Evolutionary conservation across 2,113 vertebrate species (phyloP), one percentile per base, ranked within the genome.

Genomic region (Alosa alosa): DNA sequence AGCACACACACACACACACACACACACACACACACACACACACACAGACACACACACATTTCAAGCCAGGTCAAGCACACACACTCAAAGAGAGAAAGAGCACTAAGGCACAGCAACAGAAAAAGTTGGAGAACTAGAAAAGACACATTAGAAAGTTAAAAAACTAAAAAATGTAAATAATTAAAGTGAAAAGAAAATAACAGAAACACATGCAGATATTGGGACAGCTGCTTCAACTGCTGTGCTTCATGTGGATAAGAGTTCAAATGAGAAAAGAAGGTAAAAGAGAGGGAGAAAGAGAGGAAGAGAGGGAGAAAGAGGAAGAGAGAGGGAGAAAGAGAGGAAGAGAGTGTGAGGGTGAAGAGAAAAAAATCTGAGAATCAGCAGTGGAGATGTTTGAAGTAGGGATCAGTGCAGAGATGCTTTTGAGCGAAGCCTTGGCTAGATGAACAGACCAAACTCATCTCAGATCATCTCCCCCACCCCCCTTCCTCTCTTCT

Each of bases 1-100:
- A 18, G 20, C 55, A 60, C 55, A 60, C 55, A 60, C 55, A 60
- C 18, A 60, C 55, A 60, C 55, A 57, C 9, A 31, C 64, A 36
- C 25, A 36, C 64, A 72, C 64, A 72, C 64, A 72, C 64, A 60
- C 55, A 60, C 55, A 60, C 55, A 57, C 55, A 72, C 64, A 72
- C 64, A 72, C 25, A 72, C 22, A 72, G 25, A 36, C 64, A 72
- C 64, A 72, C 64, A 72, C 52, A 55, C 2, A 18, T 4, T 55
- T 18, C 3, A 13, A 49, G 8, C 7, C 47, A 55, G 13, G 18
- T 55, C 52, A 55, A 55, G 52, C 52, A 55, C 17, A 17, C 50
- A 55, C 13, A 55, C 47, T 10, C 47, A 49, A 49, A 49, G 47
- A 49, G 1, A 49, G 47, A 49, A 49, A 49, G 47, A 49, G 47